These are phyloP conservation scores for Acanthurus leucopareius DNA, from an alignment of 2,797 vertebrate species.

Conservation along the genomic window DNA sequence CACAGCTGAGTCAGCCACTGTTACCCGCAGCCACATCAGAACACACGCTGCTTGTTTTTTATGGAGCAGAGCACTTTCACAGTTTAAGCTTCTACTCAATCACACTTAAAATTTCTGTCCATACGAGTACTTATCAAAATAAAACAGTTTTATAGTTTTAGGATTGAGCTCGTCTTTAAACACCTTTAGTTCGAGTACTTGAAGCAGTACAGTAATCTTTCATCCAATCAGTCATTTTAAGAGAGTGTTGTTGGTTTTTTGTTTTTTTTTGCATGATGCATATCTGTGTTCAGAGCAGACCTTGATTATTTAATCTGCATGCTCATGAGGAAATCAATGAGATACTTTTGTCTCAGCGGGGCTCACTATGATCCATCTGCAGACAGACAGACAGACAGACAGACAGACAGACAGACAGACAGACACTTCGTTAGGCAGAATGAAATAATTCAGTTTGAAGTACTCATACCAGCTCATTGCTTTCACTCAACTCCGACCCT, in stretches of 20 bases:
- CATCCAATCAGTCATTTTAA: neutral
- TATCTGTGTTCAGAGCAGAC: neutral
- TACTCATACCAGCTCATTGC: slow-evolving; percentile 35
- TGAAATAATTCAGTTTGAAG: slow-evolving; percentile 43
- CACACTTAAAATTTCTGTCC: neutral
- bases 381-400: slow-evolving; percentile 8
- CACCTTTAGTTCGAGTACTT: neutral
- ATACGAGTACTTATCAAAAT: neutral
- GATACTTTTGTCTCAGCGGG: slow-evolving; percentile 1
- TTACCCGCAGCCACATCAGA: slow-evolving; percentile 54
- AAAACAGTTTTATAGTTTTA: neutral
- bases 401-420: neutral
- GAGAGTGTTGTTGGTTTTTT: neutral
- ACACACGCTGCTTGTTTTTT: slow-evolving; percentile 35
- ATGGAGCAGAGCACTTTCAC: slow-evolving; percentile 17
- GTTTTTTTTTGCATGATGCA: neutral
- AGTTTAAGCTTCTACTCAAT: neutral
- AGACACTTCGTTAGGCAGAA: neutral
- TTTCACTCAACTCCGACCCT: neutral
- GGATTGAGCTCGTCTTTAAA: neutral
- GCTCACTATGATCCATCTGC: slow-evolving; percentile 23
- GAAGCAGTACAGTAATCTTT: neutral
- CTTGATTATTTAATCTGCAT: slow-evolving; percentile 4
- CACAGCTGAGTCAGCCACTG: slow-evolving; percentile 78
- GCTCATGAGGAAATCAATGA: slow-evolving; percentile 16